Conservation (phyloP, 2,113 vertebrate species). For the Oreochromis niloticus region DNA sequence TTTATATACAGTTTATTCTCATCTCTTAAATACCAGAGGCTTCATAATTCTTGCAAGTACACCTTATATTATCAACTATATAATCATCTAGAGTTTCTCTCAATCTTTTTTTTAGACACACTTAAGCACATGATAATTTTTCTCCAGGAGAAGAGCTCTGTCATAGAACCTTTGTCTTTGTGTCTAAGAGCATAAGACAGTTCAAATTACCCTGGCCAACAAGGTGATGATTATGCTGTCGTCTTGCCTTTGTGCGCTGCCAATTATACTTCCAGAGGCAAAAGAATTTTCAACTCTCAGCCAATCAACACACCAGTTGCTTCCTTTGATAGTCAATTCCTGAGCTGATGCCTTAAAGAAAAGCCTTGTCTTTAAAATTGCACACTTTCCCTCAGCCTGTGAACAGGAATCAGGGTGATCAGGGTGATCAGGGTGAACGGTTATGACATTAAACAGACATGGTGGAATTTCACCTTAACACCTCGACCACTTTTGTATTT, state of each 20-base stretch:
- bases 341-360: background rate
- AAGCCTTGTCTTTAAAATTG: background rate
- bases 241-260: background rate
- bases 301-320: background rate
- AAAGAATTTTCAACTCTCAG: conserved; percentile 2
- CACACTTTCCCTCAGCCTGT: background rate
- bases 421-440: background rate
- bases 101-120: conserved; percentile 36
- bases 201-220: conserved; percentile 45
- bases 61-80: background rate
- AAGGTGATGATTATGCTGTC: conserved; percentile 36
- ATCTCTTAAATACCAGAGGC: background rate
- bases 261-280: conserved; percentile 5
- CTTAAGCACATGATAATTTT: conserved; percentile 40
- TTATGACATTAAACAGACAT: background rate
- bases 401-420: background rate
- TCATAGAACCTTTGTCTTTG: conserved; percentile 2
- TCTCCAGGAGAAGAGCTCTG: conserved; percentile 28
- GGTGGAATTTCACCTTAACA: background rate
- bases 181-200: conserved; percentile 16
- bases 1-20: background rate
- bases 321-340: background rate
- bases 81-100: conserved; percentile 7
- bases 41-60: background rate
- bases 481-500: background rate